Percentiles rank a stretch among this genome's conserved stretches.
Evolutionary conservation across 2,113 vertebrate species (phyloP).

Genomic region (Ardeotis arabs): DNA sequence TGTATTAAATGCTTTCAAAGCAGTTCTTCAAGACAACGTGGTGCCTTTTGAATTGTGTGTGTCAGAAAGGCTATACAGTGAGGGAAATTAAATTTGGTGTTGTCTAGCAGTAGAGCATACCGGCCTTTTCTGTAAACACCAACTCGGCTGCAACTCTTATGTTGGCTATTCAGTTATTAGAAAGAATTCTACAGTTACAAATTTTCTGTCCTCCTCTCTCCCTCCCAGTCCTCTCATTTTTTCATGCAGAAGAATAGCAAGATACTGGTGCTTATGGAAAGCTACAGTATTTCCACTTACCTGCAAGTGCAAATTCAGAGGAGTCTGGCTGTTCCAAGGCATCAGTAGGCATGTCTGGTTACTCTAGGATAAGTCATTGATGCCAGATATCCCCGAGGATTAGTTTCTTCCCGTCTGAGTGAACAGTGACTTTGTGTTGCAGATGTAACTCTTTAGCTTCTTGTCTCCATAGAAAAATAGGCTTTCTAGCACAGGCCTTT

Average conservation of each 20-base stretch:
- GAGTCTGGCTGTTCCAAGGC: neutral
- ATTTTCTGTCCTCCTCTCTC: neutral
- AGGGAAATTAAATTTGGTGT: neutral
- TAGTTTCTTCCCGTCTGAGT: neutral
- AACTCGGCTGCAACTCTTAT: neutral
- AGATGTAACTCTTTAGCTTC: neutral
- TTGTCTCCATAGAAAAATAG: neutral
- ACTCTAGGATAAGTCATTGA: neutral
- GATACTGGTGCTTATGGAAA: neutral
- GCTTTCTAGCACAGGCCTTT: neutral
- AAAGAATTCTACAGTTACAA: neutral
- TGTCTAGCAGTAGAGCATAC: neutral
- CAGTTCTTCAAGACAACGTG: neutral
- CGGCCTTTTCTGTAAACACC: neutral
- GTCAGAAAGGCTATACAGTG: neutral
- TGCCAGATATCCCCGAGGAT: neutral
- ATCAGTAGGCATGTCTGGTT: neutral
- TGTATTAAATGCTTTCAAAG: neutral
- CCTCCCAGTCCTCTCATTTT: neutral
- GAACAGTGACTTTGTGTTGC: neutral
- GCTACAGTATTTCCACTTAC: neutral
- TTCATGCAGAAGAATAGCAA: neutral
- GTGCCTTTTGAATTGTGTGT: neutral
- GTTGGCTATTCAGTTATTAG: neutral
- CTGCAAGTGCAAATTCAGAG: neutral